Evolutionary conservation across 2,113 vertebrate species (phyloP).

Genomic region (Pipa parva): DNA sequence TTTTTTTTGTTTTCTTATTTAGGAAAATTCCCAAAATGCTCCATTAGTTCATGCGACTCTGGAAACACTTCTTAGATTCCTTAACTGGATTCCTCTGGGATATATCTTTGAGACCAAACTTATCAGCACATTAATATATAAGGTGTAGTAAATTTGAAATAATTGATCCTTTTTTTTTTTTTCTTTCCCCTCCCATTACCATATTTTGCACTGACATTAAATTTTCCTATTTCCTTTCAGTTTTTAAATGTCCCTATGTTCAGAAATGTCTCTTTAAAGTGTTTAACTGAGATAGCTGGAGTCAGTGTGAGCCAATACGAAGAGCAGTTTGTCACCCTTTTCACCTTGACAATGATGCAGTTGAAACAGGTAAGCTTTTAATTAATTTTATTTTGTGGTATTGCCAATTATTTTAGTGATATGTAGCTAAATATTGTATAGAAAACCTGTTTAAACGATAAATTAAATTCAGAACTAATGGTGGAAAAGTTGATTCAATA

Average conservation of each 20-base stretch:
- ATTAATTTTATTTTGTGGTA: no score
- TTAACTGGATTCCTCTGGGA: slow-evolving; percentile 98
- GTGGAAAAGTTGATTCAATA: no score
- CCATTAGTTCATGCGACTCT: slow-evolving; percentile 95
- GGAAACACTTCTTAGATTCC: slow-evolving; percentile 92
- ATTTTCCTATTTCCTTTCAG: slow-evolving; percentile 55
- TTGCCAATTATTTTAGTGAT: no score
- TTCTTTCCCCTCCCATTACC: neutral
- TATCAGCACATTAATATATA: slow-evolving; percentile 98
- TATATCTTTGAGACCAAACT: slow-evolving; percentile 99
- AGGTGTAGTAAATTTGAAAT: slow-evolving; percentile 64
- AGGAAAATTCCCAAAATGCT: slow-evolving; percentile 98
- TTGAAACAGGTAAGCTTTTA: slow-evolving; percentile 83
- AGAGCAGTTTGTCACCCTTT: slow-evolving; percentile 94
- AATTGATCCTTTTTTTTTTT: neutral
- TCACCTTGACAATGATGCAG: slow-evolving; percentile 98
- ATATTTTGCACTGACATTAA: slow-evolving; percentile 1
- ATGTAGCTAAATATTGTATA: no score
- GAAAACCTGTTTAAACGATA: no score
- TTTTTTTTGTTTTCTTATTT: slow-evolving; percentile 5
- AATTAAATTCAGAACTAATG: no score
- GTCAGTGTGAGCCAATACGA: slow-evolving; percentile 97
- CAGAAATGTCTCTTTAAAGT: slow-evolving; percentile 96
- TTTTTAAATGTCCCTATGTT: slow-evolving; percentile 99
- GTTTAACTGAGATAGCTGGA: slow-evolving; percentile 96